phyloP scores from a whole-genome alignment of 2,888 invertebrate genomes.

The Gymnosoma rotundatum region DNA sequence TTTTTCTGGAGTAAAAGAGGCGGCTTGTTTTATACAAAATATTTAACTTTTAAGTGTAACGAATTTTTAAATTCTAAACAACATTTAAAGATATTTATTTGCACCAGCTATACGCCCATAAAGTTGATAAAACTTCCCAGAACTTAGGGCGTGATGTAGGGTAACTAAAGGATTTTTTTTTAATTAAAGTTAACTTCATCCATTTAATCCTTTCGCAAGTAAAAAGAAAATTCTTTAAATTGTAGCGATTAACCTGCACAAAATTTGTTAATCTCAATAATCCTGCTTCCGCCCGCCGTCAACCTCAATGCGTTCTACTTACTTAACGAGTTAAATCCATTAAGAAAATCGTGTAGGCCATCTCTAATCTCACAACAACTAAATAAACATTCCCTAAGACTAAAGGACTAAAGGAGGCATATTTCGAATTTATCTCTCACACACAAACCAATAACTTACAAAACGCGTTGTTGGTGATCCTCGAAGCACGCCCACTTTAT shows the following conservation, averaged over 20 bases:
- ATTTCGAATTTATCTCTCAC: background rate
- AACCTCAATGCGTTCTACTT: conserved; percentile 63
- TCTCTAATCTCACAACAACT: conserved; percentile 45
- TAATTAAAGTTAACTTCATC: conserved; percentile 35
- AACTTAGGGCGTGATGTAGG: conserved; percentile 21
- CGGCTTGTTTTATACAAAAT: conserved; percentile 28
- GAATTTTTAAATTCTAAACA: conserved; percentile 32
- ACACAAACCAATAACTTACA: background rate
- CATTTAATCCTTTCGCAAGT: conserved; percentile 68
- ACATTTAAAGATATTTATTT: conserved; percentile 15
- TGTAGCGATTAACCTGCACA: conserved; percentile 10
- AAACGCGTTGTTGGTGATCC: conserved; percentile 66
- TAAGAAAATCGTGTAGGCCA: conserved; percentile 61
- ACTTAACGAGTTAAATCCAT: conserved; percentile 60
- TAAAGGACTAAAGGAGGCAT: background rate
- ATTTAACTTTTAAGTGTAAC: conserved; percentile 28
- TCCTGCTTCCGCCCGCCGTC: conserved; percentile 55
- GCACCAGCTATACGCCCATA: conserved; percentile 56
- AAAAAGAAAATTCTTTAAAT: conserved; percentile 26
- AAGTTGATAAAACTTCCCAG: conserved; percentile 42
- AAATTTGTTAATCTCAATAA: conserved; percentile 39
- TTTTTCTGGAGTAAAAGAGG: conserved; percentile 14
- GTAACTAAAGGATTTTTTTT: conserved; percentile 20
- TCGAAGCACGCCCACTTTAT: conserved; percentile 68
- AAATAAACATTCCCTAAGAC: conserved; percentile 43